Evolutionary conservation across 2,797 vertebrate genomes (phyloP).

Genomic region (Neopelma chrysocephalum): DNA sequence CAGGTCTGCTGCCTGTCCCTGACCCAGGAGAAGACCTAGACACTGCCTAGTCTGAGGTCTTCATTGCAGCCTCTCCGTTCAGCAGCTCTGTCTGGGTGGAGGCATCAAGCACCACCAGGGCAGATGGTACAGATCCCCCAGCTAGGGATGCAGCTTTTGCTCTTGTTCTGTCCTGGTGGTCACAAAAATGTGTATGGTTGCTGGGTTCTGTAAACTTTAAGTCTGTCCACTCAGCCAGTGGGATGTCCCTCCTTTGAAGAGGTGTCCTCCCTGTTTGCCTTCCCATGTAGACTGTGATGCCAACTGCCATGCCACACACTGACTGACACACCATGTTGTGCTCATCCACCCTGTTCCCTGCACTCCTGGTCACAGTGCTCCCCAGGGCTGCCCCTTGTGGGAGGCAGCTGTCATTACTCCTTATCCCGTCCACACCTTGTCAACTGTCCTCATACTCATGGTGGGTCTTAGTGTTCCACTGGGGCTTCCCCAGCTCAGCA

Average conservation of each 20-base stretch:
- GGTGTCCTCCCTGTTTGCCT: background rate
- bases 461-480: no score
- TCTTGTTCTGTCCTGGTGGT: background rate
- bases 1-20: background rate
- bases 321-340: no score
- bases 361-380: no score
- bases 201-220: no score
- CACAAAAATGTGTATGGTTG: no score
- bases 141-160: background rate
- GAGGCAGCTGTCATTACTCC: no score
- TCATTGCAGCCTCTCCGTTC: background rate
- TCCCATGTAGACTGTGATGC: background rate
- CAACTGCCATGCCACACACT: background rate
- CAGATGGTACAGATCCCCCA: background rate
- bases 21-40: no score
- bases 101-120: background rate
- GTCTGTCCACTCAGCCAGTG: background rate
- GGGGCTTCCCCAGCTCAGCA: no score
- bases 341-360: no score
- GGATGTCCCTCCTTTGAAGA: background rate
- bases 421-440: no score
- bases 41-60: background rate
- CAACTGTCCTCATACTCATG: no score
- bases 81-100: background rate
- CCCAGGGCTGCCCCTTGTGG: no score